Conservation (phyloP, 2,113 vertebrate species). For the Varanus komodoensis region DNA sequence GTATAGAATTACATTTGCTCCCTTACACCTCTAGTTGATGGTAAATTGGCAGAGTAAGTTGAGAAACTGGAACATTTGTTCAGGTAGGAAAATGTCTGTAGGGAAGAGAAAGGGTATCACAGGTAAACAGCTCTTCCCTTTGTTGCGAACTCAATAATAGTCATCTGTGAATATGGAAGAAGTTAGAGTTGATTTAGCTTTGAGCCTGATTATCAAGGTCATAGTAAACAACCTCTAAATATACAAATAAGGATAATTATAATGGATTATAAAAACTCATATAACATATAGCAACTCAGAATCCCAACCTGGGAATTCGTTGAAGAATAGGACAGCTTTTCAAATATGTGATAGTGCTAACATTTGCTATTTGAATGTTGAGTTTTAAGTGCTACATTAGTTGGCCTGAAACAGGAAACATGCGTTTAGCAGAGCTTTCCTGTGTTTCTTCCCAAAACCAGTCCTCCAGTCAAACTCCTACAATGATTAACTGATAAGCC, state of each 20-base stretch:
- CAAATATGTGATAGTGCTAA: neutral
- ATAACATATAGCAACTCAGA: neutral
- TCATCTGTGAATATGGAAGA: neutral
- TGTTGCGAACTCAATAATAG: neutral
- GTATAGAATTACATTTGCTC: neutral
- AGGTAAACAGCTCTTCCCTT: neutral
- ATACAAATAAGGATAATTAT: neutral
- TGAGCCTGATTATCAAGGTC: neutral
- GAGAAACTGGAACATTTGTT: neutral
- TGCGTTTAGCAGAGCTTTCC: neutral
- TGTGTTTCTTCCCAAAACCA: neutral
- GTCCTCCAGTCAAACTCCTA: neutral
- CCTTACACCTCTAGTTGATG: neutral
- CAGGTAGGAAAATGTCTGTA: neutral
- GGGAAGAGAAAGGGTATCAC: neutral
- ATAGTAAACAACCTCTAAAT: neutral
- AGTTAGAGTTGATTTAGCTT: neutral
- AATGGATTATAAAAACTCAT: neutral
- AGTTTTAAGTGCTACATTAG: neutral
- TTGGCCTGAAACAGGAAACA: neutral
- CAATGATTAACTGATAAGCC: neutral
- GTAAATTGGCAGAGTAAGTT: neutral
- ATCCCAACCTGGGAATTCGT: neutral
- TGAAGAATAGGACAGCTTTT: neutral
- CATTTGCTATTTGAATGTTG: neutral